These are phyloP conservation scores for Myioborus miniatus DNA, from an alignment of 2,797 vertebrate genomes.

Conservation along the genomic window DNA sequence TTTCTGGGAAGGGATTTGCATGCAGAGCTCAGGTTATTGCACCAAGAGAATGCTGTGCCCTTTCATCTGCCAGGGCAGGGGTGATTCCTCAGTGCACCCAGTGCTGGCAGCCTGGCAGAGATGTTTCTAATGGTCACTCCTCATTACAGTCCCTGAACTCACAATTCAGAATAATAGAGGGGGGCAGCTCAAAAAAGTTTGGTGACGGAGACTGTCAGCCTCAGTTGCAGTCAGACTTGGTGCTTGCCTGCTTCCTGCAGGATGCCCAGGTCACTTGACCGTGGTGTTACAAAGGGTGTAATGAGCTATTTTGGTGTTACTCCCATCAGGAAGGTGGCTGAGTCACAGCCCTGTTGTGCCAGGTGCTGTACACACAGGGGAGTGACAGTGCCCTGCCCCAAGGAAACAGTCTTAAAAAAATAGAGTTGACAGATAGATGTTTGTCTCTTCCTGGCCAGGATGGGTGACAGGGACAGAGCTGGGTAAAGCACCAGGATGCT, in stretches of 20 bases:
- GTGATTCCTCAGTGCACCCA: not conserved
- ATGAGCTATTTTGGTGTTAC: constrained; percentile 18
- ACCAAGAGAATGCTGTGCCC: not conserved
- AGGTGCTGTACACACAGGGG: not conserved
- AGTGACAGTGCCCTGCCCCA: constrained; percentile 33
- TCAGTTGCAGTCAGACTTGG: fast-evolving
- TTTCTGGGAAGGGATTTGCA: not conserved
- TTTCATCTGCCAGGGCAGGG: not conserved
- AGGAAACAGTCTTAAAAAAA: constrained; percentile 20
- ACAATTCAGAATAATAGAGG: not conserved
- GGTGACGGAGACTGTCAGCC: not conserved
- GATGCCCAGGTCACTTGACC: not conserved
- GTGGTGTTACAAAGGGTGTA: not conserved
- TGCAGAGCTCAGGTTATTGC: not conserved
- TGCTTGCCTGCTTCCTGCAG: constrained; percentile 1
- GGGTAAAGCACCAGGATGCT: not conserved
- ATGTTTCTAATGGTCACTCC: not conserved
- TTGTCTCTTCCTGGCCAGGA: not conserved
- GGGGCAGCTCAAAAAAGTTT: not conserved
- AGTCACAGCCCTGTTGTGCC: constrained; percentile 20
- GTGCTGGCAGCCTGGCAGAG: not conserved
- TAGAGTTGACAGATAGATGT: not conserved
- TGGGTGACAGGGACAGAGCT: fast-evolving
- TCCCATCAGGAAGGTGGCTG: constrained; percentile 19
- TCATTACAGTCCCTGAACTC: not conserved